Conservation (phyloP, 1,140 invertebrate genomes). For the Drosophila bifasciata region DNA sequence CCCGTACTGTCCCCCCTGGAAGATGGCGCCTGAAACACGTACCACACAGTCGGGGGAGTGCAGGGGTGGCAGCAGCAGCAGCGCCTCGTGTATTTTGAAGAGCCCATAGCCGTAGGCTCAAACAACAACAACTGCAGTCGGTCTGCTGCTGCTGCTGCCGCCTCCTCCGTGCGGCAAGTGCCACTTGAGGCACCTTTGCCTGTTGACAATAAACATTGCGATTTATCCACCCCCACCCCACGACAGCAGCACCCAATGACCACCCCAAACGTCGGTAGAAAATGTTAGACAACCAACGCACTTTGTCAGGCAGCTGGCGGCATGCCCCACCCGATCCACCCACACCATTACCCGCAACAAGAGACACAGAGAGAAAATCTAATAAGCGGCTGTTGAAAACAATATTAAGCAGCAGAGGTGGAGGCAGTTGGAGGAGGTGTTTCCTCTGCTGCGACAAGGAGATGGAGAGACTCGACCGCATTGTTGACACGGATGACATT, state of each 20-base stretch:
- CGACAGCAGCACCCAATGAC: conserved; percentile 16
- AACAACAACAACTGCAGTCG: conserved; percentile 24
- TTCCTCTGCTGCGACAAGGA: conserved; percentile 1
- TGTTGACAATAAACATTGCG: conserved; percentile 81
- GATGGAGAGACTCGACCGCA: conserved; percentile 29
- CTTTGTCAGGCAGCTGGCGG: conserved; percentile 39
- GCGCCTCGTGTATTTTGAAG: conserved; percentile 24
- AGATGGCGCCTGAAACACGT: conserved; percentile 46
- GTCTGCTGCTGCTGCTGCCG: conserved; percentile 1
- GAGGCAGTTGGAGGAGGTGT: not conserved
- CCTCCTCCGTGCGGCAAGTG: conserved; percentile 38
- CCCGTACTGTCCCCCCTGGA: conserved; percentile 8
- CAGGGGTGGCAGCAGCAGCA: no score
- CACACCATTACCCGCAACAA: no score
- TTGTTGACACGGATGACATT: conserved; percentile 73
- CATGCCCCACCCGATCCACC: no score
- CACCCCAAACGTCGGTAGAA: conserved; percentile 17
- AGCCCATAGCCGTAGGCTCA: conserved; percentile 36
- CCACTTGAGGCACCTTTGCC: conserved; percentile 72
- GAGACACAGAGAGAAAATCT: conserved; percentile 48
- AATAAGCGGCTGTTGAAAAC: conserved; percentile 66
- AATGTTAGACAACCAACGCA: conserved; percentile 47
- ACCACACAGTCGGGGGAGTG: conserved; percentile 1
- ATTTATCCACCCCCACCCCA: conserved; percentile 31
- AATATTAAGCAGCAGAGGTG: conserved; percentile 60